Evolutionary conservation across 2,113 vertebrate genomes (phyloP).

Genomic region (Actenoides lindsayi): DNA sequence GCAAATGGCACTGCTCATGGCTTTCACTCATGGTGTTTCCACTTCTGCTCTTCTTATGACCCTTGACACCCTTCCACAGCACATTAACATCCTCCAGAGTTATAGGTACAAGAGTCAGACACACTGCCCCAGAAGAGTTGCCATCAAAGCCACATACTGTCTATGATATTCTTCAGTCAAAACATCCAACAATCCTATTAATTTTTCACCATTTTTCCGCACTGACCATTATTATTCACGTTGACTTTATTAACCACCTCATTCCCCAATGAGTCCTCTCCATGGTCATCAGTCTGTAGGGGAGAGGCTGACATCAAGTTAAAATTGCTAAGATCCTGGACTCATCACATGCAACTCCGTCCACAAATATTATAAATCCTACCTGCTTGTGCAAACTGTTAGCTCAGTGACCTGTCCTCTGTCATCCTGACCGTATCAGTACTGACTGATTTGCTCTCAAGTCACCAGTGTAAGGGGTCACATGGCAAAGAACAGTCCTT

Average conservation of each 20-base stretch:
- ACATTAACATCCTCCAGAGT: not conserved
- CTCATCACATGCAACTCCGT: fast-evolving
- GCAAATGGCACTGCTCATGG: not conserved
- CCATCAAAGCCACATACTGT: not conserved
- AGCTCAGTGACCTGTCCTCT: not conserved
- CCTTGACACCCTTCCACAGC: not conserved
- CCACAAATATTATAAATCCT: not conserved
- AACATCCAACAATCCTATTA: not conserved
- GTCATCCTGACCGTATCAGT: not conserved
- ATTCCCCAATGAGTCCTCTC: not conserved
- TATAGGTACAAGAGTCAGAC: not conserved
- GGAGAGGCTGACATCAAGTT: not conserved
- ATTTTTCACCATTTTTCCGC: not conserved
- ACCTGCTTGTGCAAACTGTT: not conserved
- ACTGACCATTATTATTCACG: not conserved
- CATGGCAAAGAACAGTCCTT: not conserved
- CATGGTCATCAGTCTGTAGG: not conserved
- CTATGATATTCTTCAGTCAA: not conserved
- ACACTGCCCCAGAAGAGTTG: not conserved
- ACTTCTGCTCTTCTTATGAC: not conserved
- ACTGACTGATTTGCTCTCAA: not conserved
- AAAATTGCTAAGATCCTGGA: not conserved
- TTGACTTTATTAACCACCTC: not conserved
- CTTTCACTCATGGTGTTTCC: not conserved
- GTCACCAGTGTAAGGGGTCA: not conserved